Percentiles rank a stretch among this genome's conserved stretches.
Conservation (phyloP, 2,113 vertebrate genomes). For the Tapirus terrestris region DNA sequence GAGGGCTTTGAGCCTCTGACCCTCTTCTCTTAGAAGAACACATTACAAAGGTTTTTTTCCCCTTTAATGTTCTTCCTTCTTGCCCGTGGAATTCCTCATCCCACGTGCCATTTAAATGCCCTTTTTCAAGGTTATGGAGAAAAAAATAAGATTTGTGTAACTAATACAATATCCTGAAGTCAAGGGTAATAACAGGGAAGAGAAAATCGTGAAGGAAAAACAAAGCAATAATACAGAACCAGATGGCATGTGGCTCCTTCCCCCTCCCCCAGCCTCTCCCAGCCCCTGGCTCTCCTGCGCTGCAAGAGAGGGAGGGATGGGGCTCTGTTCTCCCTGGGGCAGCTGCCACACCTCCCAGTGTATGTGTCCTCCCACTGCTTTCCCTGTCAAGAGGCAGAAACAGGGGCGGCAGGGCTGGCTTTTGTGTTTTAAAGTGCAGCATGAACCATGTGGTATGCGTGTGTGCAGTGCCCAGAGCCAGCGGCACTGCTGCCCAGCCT, state of each 20-base stretch:
- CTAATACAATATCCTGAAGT: conserved; percentile 23
- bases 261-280: neutral
- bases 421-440: neutral
- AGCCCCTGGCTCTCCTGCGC: neutral
- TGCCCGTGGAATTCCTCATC: neutral
- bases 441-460: accelerated
- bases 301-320: neutral
- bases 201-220: conserved; percentile 22
- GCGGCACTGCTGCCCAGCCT: accelerated
- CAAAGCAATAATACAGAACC: conserved; percentile 39
- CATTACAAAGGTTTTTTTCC: neutral
- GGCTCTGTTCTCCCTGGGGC: neutral
- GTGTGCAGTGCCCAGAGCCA: neutral
- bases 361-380: neutral
- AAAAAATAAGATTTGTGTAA: neutral
- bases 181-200: conserved; percentile 59
- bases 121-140: conserved; percentile 42
- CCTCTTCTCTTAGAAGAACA: conserved; percentile 24
- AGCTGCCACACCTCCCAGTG: conserved; percentile 45
- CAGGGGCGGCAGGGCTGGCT: neutral
- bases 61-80: conserved; percentile 12
- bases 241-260: neutral
- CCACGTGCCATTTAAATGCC: conserved; percentile 3
- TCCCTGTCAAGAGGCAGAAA: neutral
- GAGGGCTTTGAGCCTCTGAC: neutral